These are phyloP conservation scores for Mnemiopsis leidyi DNA, from an alignment of 37 sponge, comb jelly and placozoan species.

Conservation along the genomic window DNA sequence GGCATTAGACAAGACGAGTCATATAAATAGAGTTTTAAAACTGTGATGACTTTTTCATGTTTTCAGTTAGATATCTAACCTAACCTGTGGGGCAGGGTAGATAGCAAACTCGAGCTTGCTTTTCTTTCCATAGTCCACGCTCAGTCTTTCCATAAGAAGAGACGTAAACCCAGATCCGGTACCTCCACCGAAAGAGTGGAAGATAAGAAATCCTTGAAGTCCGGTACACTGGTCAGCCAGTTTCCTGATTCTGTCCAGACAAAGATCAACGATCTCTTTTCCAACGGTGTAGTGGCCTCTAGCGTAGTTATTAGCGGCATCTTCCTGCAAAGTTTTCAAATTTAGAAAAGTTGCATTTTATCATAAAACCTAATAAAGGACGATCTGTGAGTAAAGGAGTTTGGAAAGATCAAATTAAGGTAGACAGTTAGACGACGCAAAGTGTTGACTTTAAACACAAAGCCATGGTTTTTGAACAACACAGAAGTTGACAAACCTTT, in stretches of 20 bases:
- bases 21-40: no score
- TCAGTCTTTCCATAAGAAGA: constrained; percentile 90
- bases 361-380: no score
- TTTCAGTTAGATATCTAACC: not conserved
- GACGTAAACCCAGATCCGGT: constrained; percentile 98
- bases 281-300: constrained; percentile 91
- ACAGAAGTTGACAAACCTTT: constrained; percentile 68
- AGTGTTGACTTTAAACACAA: not conserved
- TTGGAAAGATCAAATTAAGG: no score
- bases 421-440: not conserved
- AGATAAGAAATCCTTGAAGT: constrained; percentile 87
- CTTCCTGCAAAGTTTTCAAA: constrained; percentile 68
- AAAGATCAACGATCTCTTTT: constrained; percentile 75
- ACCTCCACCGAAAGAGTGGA: constrained; percentile 97
- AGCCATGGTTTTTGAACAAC: not conserved
- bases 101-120: constrained; percentile 95
- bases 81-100: constrained; percentile 92
- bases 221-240: constrained; percentile 89
- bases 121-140: constrained; percentile 98
- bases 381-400: no score
- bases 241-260: constrained; percentile 79
- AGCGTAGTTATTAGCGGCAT: constrained; percentile 93
- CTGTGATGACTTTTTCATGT: no score
- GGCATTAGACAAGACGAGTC: no score
- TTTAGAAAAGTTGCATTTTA: no score